These are phyloP conservation scores for Scytalopus superciliaris DNA, from an alignment of 2,113 vertebrate species.

Conservation along the genomic window DNA sequence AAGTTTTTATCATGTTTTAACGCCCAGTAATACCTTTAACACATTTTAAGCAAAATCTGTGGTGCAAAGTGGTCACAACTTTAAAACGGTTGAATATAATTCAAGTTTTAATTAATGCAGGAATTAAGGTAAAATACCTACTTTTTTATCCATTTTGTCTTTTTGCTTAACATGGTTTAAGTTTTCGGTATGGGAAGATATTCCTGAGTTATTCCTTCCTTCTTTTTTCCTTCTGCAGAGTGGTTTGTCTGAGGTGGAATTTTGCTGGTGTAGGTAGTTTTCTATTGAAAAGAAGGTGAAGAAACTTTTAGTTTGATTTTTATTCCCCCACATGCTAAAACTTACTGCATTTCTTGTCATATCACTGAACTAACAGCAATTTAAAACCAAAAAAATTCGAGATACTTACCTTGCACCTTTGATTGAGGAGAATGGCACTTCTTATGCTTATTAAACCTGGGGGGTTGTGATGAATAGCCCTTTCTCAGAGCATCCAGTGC, in stretches of 20 bases:
- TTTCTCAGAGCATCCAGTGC: constrained; percentile 18
- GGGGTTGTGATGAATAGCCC: neutral
- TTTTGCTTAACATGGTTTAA: neutral
- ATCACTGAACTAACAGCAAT: neutral
- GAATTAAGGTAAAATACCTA: neutral
- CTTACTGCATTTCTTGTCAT: neutral
- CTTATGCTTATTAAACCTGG: neutral
- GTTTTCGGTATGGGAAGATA: neutral
- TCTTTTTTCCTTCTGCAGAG: constrained; percentile 12
- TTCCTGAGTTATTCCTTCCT: constrained; percentile 3
- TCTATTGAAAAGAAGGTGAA: constrained; percentile 27
- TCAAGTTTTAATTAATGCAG: neutral
- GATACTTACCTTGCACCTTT: constrained; percentile 60
- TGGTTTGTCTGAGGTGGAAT: neutral
- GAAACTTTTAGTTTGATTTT: neutral
- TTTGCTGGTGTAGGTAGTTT: neutral
- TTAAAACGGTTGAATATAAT: neutral
- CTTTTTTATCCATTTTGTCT: neutral
- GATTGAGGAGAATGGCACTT: neutral
- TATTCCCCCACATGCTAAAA: neutral
- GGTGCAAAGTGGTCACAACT: neutral
- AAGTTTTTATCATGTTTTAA: neutral
- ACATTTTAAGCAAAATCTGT: neutral
- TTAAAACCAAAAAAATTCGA: neutral
- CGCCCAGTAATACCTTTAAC: neutral